Percentiles rank a stretch among this genome's conserved stretches.
phyloP scores from a whole-genome alignment of 1,140 invertebrate genomes.

The Pachypsylla venusta region DNA sequence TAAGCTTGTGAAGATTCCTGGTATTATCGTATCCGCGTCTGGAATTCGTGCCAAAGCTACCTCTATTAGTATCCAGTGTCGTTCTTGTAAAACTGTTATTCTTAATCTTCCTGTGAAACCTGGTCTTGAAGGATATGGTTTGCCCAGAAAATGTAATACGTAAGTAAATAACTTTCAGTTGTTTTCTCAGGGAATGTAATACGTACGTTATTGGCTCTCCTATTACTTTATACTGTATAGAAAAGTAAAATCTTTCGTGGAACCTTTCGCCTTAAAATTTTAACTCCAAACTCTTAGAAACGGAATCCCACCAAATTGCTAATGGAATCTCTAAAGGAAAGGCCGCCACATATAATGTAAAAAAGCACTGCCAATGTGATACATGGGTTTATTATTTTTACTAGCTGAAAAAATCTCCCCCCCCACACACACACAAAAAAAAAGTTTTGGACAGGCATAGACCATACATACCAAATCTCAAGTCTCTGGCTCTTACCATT shows the following conservation, averaged over 20 bases:
- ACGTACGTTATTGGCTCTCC: not conserved
- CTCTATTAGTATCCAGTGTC: slow-evolving; percentile 88
- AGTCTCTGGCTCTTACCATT: too few species aligned
- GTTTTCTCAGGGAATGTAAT: not conserved
- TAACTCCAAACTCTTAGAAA: too few species aligned
- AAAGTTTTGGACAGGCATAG: too few species aligned
- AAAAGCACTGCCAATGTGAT: too few species aligned
- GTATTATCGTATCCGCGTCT: slow-evolving; percentile 88
- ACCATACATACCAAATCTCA: too few species aligned
- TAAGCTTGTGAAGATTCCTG: slow-evolving; percentile 83
- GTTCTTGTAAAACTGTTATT: slow-evolving; percentile 78
- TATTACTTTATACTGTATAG: not conserved
- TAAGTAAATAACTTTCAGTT: slow-evolving; percentile 40
- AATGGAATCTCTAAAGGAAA: too few species aligned
- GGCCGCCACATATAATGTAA: too few species aligned
- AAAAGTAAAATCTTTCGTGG: not conserved
- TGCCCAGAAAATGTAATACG: slow-evolving; percentile 89
- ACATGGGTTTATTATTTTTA: too few species aligned
- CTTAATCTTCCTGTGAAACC: slow-evolving; percentile 82
- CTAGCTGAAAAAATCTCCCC: too few species aligned
- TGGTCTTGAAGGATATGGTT: slow-evolving; percentile 89
- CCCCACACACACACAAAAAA: too few species aligned
- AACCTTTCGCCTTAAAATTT: too few species aligned
- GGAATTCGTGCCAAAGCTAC: slow-evolving; percentile 91
- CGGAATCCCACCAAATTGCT: too few species aligned